A percentile compares a stretch with the other conserved stretches of the same genome.
phyloP scores from a whole-genome alignment of 2,888 invertebrate species.

The Drosophila stalkeri region DNA sequence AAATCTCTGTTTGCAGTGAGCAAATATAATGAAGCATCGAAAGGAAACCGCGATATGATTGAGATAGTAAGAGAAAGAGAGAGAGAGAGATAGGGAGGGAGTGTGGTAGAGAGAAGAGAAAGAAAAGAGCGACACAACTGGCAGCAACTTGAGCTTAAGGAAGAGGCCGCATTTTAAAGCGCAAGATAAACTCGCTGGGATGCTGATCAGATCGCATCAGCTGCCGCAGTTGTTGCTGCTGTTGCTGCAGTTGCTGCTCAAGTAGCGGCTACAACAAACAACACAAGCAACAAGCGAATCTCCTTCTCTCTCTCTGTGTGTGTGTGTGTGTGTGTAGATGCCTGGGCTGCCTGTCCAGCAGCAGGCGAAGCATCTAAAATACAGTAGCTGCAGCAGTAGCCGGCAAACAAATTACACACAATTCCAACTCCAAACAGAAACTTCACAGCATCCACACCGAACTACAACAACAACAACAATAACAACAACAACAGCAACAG shows the following conservation, averaged over 20 bases:
- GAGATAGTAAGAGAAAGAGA: background rate
- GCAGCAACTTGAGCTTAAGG: conserved; percentile 17
- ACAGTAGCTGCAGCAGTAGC: conserved; percentile 79
- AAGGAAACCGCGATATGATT: conserved; percentile 33
- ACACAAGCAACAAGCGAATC: conserved; percentile 23
- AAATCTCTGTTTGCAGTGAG: background rate
- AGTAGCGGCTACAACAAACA: conserved; percentile 77
- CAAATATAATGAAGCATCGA: conserved; percentile 28
- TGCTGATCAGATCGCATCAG: conserved; percentile 68
- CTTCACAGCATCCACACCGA: conserved; percentile 71
- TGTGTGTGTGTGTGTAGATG: conserved; percentile 71
- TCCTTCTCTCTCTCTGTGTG: background rate
- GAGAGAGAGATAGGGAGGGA: background rate
- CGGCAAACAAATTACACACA: conserved; percentile 81
- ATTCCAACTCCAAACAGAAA: conserved; percentile 80
- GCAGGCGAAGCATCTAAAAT: conserved; percentile 54
- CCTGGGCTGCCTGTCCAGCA: conserved; percentile 37
- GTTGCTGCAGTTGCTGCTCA: conserved; percentile 34
- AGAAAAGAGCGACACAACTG: background rate
- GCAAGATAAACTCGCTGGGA: conserved; percentile 71
- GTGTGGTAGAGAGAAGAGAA: background rate
- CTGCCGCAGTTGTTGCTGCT: conserved; percentile 23
- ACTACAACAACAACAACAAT: conserved; percentile 41
- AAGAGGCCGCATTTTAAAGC: conserved; percentile 59
- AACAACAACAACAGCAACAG: conserved; percentile 36